These are phyloP conservation scores for Epistrophella euchroma DNA, from an alignment of 2,888 invertebrate genomes.

Conservation along the genomic window DNA sequence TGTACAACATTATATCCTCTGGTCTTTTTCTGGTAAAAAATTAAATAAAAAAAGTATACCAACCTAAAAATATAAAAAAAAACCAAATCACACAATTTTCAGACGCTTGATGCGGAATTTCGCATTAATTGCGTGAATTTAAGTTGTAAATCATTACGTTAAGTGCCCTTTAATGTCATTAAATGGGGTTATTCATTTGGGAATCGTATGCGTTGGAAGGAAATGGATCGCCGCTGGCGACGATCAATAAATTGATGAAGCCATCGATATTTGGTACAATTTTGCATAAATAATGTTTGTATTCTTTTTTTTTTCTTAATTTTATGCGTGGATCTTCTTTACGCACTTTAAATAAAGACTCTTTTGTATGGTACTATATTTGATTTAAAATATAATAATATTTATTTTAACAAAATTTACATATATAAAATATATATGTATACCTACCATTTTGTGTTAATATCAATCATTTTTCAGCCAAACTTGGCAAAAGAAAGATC, in stretches of 20 bases:
- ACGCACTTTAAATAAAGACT: slow-evolving; percentile 42
- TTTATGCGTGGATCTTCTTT: slow-evolving; percentile 53
- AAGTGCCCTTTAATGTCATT: slow-evolving; percentile 82
- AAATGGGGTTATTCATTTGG: slow-evolving; percentile 79
- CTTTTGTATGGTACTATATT: neutral
- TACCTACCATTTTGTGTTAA: no score
- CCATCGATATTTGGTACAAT: slow-evolving; percentile 58
- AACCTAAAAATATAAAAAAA: neutral
- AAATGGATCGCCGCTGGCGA: slow-evolving; percentile 48
- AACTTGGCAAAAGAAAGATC: no score
- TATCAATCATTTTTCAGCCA: no score
- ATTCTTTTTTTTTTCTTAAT: slow-evolving; percentile 6
- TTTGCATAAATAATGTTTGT: slow-evolving; percentile 46
- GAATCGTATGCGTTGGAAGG: slow-evolving; percentile 37
- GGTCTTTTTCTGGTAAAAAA: neutral
- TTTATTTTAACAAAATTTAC: no score
- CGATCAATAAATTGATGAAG: slow-evolving; percentile 62
- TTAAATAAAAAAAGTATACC: neutral
- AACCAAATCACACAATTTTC: slow-evolving; percentile 12
- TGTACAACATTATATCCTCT: slow-evolving; percentile 26
- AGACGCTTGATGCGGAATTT: slow-evolving; percentile 75
- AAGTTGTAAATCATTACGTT: slow-evolving; percentile 83
- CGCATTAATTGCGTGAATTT: slow-evolving; percentile 83
- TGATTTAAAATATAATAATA: neutral
- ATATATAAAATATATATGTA: no score